These are phyloP conservation scores for Chloroceryle aenea DNA, from an alignment of 2,113 vertebrate species.

Conservation along the genomic window DNA sequence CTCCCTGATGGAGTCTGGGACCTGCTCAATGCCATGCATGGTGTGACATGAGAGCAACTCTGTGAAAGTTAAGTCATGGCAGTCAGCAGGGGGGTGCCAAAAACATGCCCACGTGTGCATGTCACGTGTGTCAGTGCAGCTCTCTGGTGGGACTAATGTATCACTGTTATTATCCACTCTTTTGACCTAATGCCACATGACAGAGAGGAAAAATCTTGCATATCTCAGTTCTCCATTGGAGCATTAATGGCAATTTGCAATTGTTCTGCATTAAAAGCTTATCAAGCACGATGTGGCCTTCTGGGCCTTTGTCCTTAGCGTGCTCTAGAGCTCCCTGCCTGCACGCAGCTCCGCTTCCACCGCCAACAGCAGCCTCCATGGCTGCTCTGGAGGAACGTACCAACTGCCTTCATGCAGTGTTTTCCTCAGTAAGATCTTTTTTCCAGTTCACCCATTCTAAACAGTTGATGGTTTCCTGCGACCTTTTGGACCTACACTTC, in stretches of 20 bases:
- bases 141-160: not conserved
- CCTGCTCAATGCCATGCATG: rapidly evolving
- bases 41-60: not conserved
- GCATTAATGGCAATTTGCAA: conserved; percentile 29
- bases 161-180: not conserved
- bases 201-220: not conserved
- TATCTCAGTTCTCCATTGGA: not conserved
- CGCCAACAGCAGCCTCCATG: not conserved
- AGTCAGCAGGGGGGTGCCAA: not conserved
- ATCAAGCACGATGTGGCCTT: not conserved
- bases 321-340: not conserved
- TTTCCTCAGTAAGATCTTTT: not conserved
- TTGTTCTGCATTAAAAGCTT: conserved; percentile 25
- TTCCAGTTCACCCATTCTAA: not conserved
- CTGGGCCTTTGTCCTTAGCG: not conserved
- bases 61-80: not conserved
- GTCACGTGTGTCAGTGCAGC: not conserved
- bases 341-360: not conserved
- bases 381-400: not conserved
- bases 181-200: not conserved
- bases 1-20: not conserved
- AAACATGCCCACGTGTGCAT: rapidly evolving
- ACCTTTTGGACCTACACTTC: not conserved
- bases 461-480: not conserved
- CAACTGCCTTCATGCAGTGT: not conserved